Evolutionary conservation across 2,888 invertebrate species (phyloP), one percentile per base, ranked within the genome.

Genomic region (Creontiades dilutus): DNA sequence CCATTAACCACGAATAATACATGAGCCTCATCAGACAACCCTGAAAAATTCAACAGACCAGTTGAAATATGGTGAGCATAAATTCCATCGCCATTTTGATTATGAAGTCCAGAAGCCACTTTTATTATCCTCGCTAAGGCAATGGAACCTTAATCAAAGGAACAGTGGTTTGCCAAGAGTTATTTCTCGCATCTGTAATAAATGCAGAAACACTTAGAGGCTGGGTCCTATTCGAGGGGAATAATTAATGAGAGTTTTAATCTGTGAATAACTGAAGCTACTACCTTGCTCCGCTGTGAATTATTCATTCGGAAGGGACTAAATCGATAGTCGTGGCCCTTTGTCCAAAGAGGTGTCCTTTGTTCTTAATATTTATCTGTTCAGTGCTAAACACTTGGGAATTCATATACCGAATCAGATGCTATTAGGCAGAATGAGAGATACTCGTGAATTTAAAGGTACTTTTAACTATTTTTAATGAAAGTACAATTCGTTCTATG

Each of bases 181-280:
- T 23, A 68, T 68, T 68, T 12, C 68, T 11, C 11, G 19, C 68
- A 68, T 68, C 68, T 68, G 68, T 68, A 37, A 37, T 37, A 68
- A 68, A 23, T 68, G 23, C 68, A 68, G 68, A 68, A 68, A 68
- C 23, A 23, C 68, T 68, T 68, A 68, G 68, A 68, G 23, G 23
- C 68, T 68, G 68, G 19, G 19, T 13, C 23, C 68, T 19, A 68
- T 68, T 68, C 68, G 68, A 68, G 23, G 19, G 68, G 68, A 68
- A 68, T 68, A 68, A 68, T 68, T 68, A 68, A 68, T 68, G 23
- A 68, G 68, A 68, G 68, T 68, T 68, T 68, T 68, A 68, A 68
- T 68, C 68, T 68, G 68, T 19, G 68, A 68, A 68, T 68, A 68
- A 68, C 68, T 68, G 68, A 68, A 68, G 23, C 68, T 23, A 68